phyloP scores from a whole-genome alignment of 1,140 invertebrate genomes.

The Copidosoma floridanum region DNA sequence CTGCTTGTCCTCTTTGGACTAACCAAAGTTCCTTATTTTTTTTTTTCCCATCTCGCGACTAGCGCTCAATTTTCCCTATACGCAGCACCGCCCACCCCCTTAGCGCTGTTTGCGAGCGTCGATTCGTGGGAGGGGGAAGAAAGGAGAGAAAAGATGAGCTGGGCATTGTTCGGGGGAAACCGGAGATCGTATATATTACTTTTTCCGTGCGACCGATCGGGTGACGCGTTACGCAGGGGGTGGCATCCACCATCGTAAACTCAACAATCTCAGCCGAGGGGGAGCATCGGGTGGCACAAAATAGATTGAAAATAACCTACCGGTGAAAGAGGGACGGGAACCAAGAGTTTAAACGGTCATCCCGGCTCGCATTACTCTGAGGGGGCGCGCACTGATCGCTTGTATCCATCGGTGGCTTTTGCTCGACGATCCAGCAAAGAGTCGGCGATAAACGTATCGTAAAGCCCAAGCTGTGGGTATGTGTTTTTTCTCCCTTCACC shows the following conservation, averaged over 20 bases:
- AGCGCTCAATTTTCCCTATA: background rate
- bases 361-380: constrained; percentile 7
- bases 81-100: background rate
- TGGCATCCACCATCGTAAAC: constrained; percentile 40
- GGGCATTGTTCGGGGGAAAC: constrained; percentile 25
- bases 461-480: too few species aligned
- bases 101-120: background rate
- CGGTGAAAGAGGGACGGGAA: background rate
- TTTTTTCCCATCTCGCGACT: constrained; percentile 1
- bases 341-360: constrained; percentile 2
- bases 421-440: too few species aligned
- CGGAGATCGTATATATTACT: constrained; percentile 36
- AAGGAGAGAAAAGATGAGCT: background rate
- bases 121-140: background rate
- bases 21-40: too few species aligned
- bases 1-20: too few species aligned
- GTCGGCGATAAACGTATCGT: constrained; percentile 12
- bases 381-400: too few species aligned
- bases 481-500: too few species aligned
- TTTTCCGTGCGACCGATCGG: constrained; percentile 23
- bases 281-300: constrained; percentile 7
- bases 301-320: constrained; percentile 20
- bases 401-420: too few species aligned
- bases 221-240: background rate
- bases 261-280: constrained; percentile 2